Percentiles rank a stretch among this genome's conserved stretches.
Evolutionary conservation across 2,113 vertebrate genomes (phyloP).

Genomic region (Pollimyrus isidori): DNA sequence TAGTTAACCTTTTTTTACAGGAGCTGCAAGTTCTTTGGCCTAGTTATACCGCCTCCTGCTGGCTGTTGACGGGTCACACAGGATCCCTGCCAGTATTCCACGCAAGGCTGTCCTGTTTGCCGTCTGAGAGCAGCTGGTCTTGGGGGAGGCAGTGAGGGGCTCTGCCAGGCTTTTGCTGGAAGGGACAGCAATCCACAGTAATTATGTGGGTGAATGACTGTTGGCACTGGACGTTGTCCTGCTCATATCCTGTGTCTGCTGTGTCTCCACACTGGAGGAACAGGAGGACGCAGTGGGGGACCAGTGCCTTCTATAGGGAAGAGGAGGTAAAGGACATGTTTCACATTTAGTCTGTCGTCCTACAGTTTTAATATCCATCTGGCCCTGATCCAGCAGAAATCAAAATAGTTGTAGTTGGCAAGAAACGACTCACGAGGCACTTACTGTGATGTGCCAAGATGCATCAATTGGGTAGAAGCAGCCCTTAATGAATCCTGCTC

Average conservation of each 20-base stretch:
- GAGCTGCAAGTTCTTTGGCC: background rate
- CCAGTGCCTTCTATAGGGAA: background rate
- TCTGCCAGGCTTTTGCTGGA: slow-evolving; percentile 20
- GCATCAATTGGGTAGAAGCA: background rate
- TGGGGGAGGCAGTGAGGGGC: background rate
- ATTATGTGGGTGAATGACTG: slow-evolving; percentile 32
- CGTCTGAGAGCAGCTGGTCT: background rate
- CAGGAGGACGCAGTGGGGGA: background rate
- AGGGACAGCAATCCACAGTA: slow-evolving; percentile 9
- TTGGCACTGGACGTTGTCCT: slow-evolving; percentile 25
- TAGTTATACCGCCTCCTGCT: background rate
- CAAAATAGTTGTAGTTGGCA: background rate
- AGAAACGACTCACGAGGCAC: background rate
- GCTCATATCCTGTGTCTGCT: slow-evolving; percentile 13
- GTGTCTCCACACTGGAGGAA: background rate
- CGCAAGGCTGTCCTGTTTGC: background rate
- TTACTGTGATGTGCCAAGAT: background rate
- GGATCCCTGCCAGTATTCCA: background rate
- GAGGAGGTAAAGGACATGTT: background rate
- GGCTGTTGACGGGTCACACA: background rate
- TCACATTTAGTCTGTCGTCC: background rate
- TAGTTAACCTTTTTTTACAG: background rate
- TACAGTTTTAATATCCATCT: background rate
- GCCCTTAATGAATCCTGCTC: background rate
- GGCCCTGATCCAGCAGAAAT: background rate